phyloP scores from a whole-genome alignment of 2,797 vertebrate genomes.

The Urophycis tenuis region DNA sequence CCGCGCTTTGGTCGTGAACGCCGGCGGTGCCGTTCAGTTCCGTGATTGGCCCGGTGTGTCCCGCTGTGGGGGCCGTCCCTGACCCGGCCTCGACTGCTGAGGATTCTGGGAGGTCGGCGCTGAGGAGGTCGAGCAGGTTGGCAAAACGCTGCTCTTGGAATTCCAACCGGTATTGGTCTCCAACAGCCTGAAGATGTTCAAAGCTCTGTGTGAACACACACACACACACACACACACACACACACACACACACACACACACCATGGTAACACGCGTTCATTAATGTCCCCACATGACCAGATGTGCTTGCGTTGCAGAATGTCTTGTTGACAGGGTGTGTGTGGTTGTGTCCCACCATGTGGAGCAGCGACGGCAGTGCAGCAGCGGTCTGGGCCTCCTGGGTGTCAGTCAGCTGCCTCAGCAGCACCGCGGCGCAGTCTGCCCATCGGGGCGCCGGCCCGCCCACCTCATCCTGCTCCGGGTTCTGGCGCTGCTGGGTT shows the following conservation, averaged over 20 bases:
- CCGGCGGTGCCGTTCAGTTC: conserved; percentile 13
- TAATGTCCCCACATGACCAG: background rate
- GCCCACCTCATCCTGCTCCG: background rate
- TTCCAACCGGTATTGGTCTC: conserved; percentile 46
- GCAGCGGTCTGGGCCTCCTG: conserved; percentile 59
- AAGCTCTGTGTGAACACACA: conserved; percentile 43
- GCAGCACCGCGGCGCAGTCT: conserved; percentile 51
- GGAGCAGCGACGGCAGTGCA: conserved; percentile 45
- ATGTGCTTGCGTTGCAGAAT: background rate
- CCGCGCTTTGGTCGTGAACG: background rate
- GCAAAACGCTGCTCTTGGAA: conserved; percentile 35
- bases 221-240: no score
- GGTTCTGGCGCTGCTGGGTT: conserved; percentile 12
- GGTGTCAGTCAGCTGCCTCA: conserved; percentile 57
- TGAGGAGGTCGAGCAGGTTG: conserved; percentile 52
- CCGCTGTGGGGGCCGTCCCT: conserved; percentile 13
- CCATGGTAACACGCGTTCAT: background rate
- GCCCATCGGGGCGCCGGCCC: conserved; percentile 33
- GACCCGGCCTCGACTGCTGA: conserved; percentile 10
- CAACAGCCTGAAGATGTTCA: conserved; percentile 33
- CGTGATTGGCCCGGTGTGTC: background rate
- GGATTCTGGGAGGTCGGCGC: conserved; percentile 26
- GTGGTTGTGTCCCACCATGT: conserved; percentile 44
- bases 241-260: no score
- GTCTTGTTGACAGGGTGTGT: background rate